These are phyloP conservation scores for Serinus canaria DNA, from an alignment of 2,113 vertebrate genomes.

Conservation along the genomic window DNA sequence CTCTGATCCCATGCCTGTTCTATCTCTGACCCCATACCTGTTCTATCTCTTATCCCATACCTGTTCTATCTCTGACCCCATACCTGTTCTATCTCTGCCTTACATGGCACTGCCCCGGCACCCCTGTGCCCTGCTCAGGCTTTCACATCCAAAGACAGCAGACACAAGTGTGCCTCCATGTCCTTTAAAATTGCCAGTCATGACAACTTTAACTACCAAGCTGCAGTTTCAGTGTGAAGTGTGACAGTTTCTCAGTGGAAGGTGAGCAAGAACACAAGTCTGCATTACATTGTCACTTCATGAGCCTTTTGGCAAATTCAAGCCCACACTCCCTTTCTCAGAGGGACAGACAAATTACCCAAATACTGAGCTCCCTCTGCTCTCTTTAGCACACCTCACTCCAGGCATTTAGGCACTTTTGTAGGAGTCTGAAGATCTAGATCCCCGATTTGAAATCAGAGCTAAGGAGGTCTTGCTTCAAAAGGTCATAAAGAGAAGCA, in stretches of 20 bases:
- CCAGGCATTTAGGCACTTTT: not conserved
- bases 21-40: not conserved
- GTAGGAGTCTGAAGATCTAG: not conserved
- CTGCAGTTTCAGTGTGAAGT: not conserved
- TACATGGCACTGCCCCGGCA: rapidly evolving
- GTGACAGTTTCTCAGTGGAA: not conserved
- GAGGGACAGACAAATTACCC: not conserved
- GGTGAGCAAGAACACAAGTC: not conserved
- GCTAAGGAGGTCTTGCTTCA: not conserved
- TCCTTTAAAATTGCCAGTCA: not conserved
- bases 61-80: too few species aligned
- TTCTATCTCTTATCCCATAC: not conserved
- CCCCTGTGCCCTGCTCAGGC: rapidly evolving
- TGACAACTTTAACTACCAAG: not conserved
- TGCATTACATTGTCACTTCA: not conserved
- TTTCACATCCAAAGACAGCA: not conserved
- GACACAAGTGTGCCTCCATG: rapidly evolving
- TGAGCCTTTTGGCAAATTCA: not conserved
- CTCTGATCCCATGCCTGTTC: not conserved
- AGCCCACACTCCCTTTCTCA: not conserved
- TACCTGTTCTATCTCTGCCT: not conserved
- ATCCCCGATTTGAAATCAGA: not conserved
- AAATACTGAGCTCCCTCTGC: not conserved
- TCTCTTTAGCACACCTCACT: not conserved
- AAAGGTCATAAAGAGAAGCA: not conserved